A percentile compares a stretch with the other conserved stretches of the same genome.
These are phyloP conservation scores for Neoarius graeffei DNA, from an alignment of 2,113 vertebrate species.

Conservation along the genomic window DNA sequence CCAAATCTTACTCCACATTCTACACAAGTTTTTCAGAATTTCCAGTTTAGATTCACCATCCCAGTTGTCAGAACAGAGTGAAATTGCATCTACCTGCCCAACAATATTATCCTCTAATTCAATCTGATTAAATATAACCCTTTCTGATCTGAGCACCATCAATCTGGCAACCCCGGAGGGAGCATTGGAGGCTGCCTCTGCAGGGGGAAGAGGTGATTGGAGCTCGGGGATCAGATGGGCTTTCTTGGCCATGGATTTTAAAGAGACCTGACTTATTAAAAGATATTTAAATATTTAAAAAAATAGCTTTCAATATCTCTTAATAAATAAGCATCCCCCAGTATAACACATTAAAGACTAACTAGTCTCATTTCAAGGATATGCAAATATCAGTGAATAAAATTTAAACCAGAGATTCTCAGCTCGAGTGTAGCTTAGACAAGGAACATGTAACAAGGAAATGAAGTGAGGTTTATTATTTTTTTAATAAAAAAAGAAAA, in stretches of 20 bases:
- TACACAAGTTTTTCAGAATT: not conserved
- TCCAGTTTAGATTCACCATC: not conserved
- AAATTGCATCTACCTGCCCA: not conserved
- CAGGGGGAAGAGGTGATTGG: constrained; percentile 83
- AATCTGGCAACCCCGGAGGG: constrained; percentile 60
- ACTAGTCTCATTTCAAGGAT: not conserved
- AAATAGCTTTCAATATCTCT: not conserved
- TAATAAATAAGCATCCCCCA: not conserved
- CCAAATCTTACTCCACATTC: not conserved
- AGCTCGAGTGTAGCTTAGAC: not conserved
- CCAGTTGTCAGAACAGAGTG: not conserved
- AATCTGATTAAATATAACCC: not conserved
- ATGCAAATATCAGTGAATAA: not conserved
- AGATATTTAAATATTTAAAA: not conserved
- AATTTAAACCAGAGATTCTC: not conserved
- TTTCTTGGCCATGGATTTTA: constrained; percentile 82
- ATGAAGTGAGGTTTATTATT: not conserved
- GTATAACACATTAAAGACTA: not conserved
- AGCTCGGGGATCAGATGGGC: constrained; percentile 87
- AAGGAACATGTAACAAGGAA: not conserved
- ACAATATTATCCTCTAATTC: not conserved
- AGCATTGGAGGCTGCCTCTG: constrained; percentile 77
- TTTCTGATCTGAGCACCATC: not conserved
- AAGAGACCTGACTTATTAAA: constrained; percentile 77
- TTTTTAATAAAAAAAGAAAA: not conserved